Evolutionary conservation across 2,888 invertebrate genomes (phyloP).

Genomic region (Heliconius cydno): DNA sequence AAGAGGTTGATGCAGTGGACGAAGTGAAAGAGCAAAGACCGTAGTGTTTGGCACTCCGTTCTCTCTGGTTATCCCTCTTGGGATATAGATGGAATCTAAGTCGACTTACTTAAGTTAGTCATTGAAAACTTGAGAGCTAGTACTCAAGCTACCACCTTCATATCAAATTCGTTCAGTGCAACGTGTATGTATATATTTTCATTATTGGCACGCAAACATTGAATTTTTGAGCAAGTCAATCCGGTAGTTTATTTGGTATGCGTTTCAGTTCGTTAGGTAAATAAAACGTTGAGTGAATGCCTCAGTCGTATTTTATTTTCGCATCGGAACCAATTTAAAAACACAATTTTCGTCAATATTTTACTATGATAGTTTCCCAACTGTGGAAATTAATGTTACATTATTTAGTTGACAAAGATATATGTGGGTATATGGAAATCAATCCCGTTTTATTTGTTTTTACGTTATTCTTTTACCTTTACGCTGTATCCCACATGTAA

Average conservation of each 20-base stretch:
- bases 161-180: constrained; percentile 9
- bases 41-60: no score
- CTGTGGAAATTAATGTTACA: constrained; percentile 41
- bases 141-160: neutral
- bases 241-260: constrained; percentile 52
- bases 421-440: neutral
- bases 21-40: no score
- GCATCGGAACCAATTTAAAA: constrained; percentile 42
- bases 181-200: constrained; percentile 17
- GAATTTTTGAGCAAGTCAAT: constrained; percentile 48
- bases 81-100: neutral
- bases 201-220: constrained; percentile 38
- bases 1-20: no score
- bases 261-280: constrained; percentile 62
- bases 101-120: no score
- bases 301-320: constrained; percentile 45
- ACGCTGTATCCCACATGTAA: no score
- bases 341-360: constrained; percentile 39
- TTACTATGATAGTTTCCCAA: constrained; percentile 32
- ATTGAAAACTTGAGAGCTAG: neutral
- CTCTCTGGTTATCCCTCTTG: no score
- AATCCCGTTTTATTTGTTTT: neutral
- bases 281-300: constrained; percentile 46
- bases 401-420: constrained; percentile 33
- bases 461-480: no score